Base-by-base conservation (phyloP, 2,888 invertebrate species). In the Spodoptera picta region DNA sequence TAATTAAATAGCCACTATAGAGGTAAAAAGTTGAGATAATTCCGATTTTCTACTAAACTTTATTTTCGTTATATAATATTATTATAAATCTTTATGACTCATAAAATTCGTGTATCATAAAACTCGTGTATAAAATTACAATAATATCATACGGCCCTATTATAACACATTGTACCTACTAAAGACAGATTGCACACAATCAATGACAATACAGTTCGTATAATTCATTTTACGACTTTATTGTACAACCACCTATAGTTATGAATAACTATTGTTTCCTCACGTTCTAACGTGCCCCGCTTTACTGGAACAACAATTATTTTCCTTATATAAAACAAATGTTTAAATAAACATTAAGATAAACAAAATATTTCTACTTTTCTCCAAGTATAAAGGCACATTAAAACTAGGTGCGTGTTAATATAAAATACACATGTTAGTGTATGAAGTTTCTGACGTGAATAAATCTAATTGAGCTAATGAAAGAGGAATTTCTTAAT, bases 401-500 rank as follows among this genome's bases (percentile, higher is more conserved):
- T 71, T 67, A 70, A 59, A 74, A 64, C 53, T 60, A 44, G 53
- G 66, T 75, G 73, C 73, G 73, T 75, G 77, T 75, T 74, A 70
- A 70, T 71, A 74, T 65, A 73, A 73, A 66, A 72, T 75, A 76
- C 77, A 75, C 73, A 77, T 73, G 74, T 83, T 69, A 77, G 79
- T 80, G 75, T 83, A 80, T 83, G 80, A 76, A 83, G 79, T 83
- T 84, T 82, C 83, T 87, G 87, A 89, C 84, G 89, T 89, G 87
- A 88, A 91, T 88, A 88, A 89, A 88, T 91, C 88, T 92, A 92
- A 93, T 92, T 92, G 92, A 90, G 83, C 84, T 92, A 93, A 93
- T 91, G 92, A 93, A 89, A 90, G 85, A 91, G 92, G 90, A 91
- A 92, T 93, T 92, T 92, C 93, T 93, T 93, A 93, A 93, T 93